Percentiles rank a stretch among this genome's conserved stretches.
phyloP scores from a whole-genome alignment of 2,888 invertebrate genomes.

The Xestobium rufovillosum region DNA sequence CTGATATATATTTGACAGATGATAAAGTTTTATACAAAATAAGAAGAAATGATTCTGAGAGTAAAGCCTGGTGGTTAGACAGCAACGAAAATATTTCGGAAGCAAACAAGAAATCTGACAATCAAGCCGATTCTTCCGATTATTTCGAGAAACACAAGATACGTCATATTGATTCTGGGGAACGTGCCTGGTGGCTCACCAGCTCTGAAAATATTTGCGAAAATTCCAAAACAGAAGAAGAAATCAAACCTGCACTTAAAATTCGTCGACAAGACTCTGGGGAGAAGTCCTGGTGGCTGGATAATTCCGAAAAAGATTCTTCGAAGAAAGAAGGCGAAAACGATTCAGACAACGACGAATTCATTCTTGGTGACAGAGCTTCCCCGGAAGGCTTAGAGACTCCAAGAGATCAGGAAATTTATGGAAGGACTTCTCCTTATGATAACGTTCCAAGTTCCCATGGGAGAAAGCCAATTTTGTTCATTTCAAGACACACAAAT shows the following conservation, averaged over 20 bases:
- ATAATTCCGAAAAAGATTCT: slow-evolving; percentile 48
- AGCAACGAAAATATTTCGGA: slow-evolving; percentile 23
- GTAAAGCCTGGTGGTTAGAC: slow-evolving; percentile 29
- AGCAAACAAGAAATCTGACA: slow-evolving; percentile 17
- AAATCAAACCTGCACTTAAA: slow-evolving; percentile 28
- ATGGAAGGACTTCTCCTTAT: slow-evolving; percentile 57
- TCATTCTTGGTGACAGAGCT: slow-evolving; percentile 64
- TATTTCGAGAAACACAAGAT: slow-evolving; percentile 50
- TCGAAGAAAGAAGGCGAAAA: slow-evolving; percentile 48
- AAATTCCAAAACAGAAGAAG: slow-evolving; percentile 16
- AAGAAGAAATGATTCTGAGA: slow-evolving; percentile 27
- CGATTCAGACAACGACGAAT: slow-evolving; percentile 46
- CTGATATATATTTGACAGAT: background rate
- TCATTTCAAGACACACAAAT: slow-evolving; percentile 78
- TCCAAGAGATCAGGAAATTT: slow-evolving; percentile 39
- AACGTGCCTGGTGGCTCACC: slow-evolving; percentile 61
- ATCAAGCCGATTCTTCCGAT: slow-evolving; percentile 46
- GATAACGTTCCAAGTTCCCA: slow-evolving; percentile 52
- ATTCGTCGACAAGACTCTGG: slow-evolving; percentile 46
- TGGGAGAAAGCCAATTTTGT: slow-evolving; percentile 47
- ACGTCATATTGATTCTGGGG: slow-evolving; percentile 61
- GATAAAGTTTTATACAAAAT: slow-evolving; percentile 8
- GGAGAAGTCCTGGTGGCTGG: slow-evolving; percentile 50
- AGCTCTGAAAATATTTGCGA: slow-evolving; percentile 42
- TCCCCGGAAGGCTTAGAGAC: slow-evolving; percentile 71